phyloP scores from a whole-genome alignment of 2,888 invertebrate species.

The Pherbina coryleti region DNA sequence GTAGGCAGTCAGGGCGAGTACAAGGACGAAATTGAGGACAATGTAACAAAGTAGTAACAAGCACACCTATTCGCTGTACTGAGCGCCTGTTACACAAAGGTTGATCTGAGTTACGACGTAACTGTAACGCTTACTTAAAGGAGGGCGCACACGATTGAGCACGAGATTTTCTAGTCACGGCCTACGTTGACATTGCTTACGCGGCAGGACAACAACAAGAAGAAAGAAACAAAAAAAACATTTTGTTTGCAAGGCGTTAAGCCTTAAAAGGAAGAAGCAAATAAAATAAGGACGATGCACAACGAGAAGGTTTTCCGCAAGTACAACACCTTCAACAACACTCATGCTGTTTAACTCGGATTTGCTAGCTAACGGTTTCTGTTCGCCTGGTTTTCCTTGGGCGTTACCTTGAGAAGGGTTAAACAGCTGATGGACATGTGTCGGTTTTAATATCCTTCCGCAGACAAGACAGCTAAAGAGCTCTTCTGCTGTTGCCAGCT shows the following conservation, averaged over 20 bases:
- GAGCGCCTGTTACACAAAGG: slow-evolving; percentile 66
- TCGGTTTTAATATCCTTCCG: slow-evolving; percentile 56
- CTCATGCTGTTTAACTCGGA: not conserved
- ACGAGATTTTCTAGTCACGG: slow-evolving; percentile 1
- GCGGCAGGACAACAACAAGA: not conserved
- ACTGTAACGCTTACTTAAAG: slow-evolving; percentile 58
- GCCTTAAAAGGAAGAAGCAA: not conserved
- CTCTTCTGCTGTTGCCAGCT: slow-evolving; percentile 42
- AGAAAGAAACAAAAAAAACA: not conserved
- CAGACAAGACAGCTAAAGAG: slow-evolving; percentile 30
- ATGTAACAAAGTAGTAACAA: slow-evolving; percentile 65
- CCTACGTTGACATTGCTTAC: not conserved
- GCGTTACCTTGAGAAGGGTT: slow-evolving; percentile 71
- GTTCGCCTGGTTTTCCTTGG: slow-evolving; percentile 68
- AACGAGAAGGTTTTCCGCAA: not conserved
- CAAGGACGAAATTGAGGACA: slow-evolving; percentile 32
- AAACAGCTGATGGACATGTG: slow-evolving; percentile 69
- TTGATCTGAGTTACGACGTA: slow-evolving; percentile 70
- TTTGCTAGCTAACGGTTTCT: slow-evolving; percentile 45
- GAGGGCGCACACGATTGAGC: not conserved
- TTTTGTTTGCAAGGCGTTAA: not conserved
- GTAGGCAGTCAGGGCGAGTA: not conserved
- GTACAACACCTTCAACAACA: not conserved
- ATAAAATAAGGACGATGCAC: not conserved
- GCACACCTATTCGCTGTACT: slow-evolving; percentile 46